Percentiles rank a stretch among this genome's conserved stretches.
Evolutionary conservation across 2,113 vertebrate genomes (phyloP).

Genomic region (Burhinus oedicnemus): DNA sequence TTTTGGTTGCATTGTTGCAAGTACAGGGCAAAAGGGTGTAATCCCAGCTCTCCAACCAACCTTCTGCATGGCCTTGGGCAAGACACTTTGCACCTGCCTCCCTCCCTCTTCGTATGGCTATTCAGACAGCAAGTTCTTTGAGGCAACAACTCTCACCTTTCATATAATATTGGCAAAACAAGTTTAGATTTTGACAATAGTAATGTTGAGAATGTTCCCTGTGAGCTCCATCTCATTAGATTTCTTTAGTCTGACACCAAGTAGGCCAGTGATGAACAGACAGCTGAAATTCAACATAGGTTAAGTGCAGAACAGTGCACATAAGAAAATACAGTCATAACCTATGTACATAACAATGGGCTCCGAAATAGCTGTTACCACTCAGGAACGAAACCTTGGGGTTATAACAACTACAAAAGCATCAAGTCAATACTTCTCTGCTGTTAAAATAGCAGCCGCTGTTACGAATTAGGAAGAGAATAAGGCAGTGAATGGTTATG

Average conservation of each 20-base stretch:
- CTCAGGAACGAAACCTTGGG: background rate
- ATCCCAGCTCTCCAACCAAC: background rate
- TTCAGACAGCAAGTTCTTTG: background rate
- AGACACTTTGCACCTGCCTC: background rate
- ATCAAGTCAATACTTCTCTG: background rate
- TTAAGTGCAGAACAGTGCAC: background rate
- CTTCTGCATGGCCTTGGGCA: background rate
- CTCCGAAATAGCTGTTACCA: background rate
- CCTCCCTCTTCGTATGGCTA: background rate
- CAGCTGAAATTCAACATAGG: background rate
- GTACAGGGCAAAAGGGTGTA: background rate
- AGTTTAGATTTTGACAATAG: background rate
- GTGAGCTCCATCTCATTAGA: background rate
- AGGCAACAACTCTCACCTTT: background rate
- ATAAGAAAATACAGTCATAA: background rate
- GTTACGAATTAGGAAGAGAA: background rate
- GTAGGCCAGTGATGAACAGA: background rate
- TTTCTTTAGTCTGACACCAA: background rate
- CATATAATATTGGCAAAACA: background rate
- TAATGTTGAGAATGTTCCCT: background rate
- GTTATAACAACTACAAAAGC: background rate
- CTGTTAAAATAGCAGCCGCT: background rate
- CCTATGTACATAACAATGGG: fast-evolving
- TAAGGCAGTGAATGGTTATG: background rate
- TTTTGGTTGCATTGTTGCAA: background rate